Conservation (phyloP, 2,888 invertebrate genomes). For the Tolmerus cingulatus region DNA sequence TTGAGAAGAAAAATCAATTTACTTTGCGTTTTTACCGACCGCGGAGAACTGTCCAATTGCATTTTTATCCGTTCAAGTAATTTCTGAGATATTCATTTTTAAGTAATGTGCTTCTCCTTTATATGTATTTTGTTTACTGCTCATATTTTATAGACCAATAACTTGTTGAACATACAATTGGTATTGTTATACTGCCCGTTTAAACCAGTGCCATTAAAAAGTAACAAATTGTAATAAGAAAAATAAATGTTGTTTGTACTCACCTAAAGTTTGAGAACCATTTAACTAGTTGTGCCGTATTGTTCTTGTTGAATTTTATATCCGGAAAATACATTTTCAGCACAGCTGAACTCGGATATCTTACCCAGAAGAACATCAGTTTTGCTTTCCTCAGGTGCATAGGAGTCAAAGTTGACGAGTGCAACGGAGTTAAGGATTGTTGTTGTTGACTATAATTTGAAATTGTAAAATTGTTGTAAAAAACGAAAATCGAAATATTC, state of each 20-base stretch:
- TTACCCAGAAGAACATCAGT: slow-evolving; percentile 99
- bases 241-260: slow-evolving; percentile 62
- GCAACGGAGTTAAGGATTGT: slow-evolving; percentile 83
- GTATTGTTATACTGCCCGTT: no score
- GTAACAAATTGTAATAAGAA: background rate
- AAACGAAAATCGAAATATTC: background rate
- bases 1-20: no score
- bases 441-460: slow-evolving; percentile 24
- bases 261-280: slow-evolving; percentile 99
- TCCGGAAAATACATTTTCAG: slow-evolving; percentile 99
- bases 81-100: no score
- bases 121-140: no score
- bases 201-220: no score
- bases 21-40: no score
- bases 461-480: background rate
- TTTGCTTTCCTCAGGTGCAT: slow-evolving; percentile 99
- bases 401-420: slow-evolving; percentile 97
- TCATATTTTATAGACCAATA: no score
- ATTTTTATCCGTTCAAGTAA: no score
- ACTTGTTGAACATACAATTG: no score
- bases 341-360: slow-evolving; percentile 98
- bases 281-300: slow-evolving; percentile 99
- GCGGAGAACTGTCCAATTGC: no score
- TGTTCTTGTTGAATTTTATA: slow-evolving; percentile 99
- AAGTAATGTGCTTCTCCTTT: no score